A percentile compares a stretch with the other conserved stretches of the same genome.
phyloP scores from a whole-genome alignment of 2,888 invertebrate genomes.

The Zygaena filipendulae region DNA sequence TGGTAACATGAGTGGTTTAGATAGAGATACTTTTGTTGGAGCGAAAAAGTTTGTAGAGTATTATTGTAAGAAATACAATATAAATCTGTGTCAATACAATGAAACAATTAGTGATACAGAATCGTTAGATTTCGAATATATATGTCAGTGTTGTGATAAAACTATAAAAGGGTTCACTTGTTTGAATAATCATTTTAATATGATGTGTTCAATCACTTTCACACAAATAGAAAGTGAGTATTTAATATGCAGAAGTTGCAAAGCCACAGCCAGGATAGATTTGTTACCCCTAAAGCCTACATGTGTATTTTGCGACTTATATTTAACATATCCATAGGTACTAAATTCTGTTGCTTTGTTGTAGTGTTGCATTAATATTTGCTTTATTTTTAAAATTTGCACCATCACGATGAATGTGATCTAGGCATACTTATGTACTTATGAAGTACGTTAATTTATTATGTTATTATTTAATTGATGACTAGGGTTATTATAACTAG shows the following conservation, averaged over 20 bases:
- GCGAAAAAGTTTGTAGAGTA: conserved; percentile 34
- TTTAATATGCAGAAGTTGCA: conserved; percentile 37
- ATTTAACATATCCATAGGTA: too few relatives aligned
- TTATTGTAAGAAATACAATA: conserved; percentile 33
- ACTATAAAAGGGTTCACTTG: conserved; percentile 34
- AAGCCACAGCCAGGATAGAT: conserved; percentile 31
- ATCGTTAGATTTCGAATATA: conserved; percentile 24
- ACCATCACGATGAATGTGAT: too few relatives aligned
- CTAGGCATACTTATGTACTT: too few relatives aligned
- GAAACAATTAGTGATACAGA: conserved; percentile 20
- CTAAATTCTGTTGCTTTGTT: too few relatives aligned
- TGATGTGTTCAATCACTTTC: conserved; percentile 44
- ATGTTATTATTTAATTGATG: too few relatives aligned
- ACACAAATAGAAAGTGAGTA: conserved; percentile 39
- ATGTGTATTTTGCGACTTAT: conserved; percentile 48
- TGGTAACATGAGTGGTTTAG: conserved; percentile 20
- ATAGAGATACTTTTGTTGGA: conserved; percentile 28
- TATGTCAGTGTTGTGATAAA: conserved; percentile 46
- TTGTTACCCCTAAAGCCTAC: conserved; percentile 24
- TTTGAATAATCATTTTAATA: conserved; percentile 35
- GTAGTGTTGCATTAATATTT: too few relatives aligned
- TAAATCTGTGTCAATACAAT: too few relatives aligned
- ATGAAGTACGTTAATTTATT: too few relatives aligned
- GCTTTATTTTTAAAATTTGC: too few relatives aligned
- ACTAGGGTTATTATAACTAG: too few relatives aligned